phyloP scores from a whole-genome alignment of 2,888 invertebrate genomes.

The Drosophila mimetica region DNA sequence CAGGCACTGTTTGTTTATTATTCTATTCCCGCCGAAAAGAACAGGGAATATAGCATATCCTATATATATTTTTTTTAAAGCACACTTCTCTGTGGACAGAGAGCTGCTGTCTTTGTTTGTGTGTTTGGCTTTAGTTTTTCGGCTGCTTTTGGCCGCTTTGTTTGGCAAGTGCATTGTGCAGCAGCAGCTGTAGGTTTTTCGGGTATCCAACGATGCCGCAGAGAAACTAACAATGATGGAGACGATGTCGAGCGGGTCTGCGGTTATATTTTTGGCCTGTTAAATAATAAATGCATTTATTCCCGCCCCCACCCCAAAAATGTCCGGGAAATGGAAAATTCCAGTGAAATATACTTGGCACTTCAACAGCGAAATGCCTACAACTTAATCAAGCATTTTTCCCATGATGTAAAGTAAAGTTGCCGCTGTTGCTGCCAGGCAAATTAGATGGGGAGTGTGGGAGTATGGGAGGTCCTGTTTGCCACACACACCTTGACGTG shows the following conservation, averaged over 20 bases:
- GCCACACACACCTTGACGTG: constrained; percentile 51
- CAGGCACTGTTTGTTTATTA: constrained; percentile 44
- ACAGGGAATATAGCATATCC: constrained; percentile 3
- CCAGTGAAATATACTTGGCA: constrained; percentile 50
- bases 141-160: constrained; percentile 47
- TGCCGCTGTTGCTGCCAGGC: constrained; percentile 49
- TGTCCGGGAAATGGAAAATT: constrained; percentile 23
- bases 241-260: constrained; percentile 36
- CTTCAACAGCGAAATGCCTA: constrained; percentile 56
- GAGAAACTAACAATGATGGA: constrained; percentile 38
- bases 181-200: constrained; percentile 2
- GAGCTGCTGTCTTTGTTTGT: constrained; percentile 60
- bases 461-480: not conserved
- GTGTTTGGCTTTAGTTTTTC: constrained; percentile 20
- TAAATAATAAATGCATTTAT: constrained; percentile 69
- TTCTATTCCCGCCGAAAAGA: constrained; percentile 26
- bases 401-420: constrained; percentile 27
- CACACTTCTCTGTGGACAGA: constrained; percentile 60
- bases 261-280: constrained; percentile 48
- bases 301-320: constrained; percentile 21
- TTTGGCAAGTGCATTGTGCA: constrained; percentile 67
- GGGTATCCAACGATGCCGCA: constrained; percentile 9
- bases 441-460: constrained; percentile 63
- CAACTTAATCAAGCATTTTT: constrained; percentile 68
- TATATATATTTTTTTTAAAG: constrained; percentile 59